Evolutionary conservation across 2,888 invertebrate genomes (phyloP).

Genomic region (Sepiola atlantica): DNA sequence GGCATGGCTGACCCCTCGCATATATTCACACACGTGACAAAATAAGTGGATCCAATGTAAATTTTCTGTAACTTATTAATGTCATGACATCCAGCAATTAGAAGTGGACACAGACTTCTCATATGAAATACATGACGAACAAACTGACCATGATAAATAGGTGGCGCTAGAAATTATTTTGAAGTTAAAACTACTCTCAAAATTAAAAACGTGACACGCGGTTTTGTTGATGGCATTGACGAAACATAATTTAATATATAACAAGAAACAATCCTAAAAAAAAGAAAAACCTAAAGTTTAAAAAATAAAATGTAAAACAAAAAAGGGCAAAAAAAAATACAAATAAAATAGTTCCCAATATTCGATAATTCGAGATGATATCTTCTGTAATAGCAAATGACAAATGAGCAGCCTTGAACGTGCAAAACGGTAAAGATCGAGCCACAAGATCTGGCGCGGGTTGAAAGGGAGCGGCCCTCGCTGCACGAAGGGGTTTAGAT

Average conservation of each 20-base stretch:
- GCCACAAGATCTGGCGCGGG: background rate
- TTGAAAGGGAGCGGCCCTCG: background rate
- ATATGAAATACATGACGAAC: background rate
- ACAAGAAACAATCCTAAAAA: background rate
- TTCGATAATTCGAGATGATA: background rate
- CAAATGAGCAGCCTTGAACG: background rate
- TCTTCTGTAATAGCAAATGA: background rate
- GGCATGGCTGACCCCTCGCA: background rate
- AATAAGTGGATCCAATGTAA: background rate
- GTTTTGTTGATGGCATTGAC: background rate
- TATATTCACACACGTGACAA: conserved; percentile 15
- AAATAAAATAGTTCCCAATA: background rate
- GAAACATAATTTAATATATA: background rate
- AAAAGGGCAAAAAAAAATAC: too few relatives aligned
- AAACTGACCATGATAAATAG: background rate
- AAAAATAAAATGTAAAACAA: background rate
- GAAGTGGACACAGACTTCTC: background rate
- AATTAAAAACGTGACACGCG: background rate
- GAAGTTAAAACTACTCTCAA: too few relatives aligned
- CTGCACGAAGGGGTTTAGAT: background rate
- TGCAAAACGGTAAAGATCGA: background rate
- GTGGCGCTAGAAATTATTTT: background rate
- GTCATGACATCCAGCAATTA: background rate
- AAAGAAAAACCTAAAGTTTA: background rate
- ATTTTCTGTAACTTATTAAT: background rate